phyloP scores from a whole-genome alignment of 2,797 vertebrate genomes.

The Tokudaia muenninki region DNA sequence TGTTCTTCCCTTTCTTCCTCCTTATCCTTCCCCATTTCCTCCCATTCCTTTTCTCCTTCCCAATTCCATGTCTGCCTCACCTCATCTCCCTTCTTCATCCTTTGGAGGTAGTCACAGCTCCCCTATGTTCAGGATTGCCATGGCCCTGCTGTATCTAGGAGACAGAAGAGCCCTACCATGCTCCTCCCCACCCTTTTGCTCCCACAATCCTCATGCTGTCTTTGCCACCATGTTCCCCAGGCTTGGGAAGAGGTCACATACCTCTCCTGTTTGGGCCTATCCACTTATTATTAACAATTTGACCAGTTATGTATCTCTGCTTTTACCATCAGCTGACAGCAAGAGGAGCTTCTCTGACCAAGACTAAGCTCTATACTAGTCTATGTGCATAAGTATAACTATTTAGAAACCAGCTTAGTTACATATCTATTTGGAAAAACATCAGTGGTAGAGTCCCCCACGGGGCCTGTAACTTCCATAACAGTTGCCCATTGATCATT shows the following conservation, averaged over 20 bases:
- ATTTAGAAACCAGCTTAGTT: neutral
- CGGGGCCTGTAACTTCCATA: neutral
- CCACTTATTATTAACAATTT: neutral
- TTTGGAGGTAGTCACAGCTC: neutral
- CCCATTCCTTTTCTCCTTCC: no score
- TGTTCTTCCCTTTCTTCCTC: neutral
- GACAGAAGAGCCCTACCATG: no score
- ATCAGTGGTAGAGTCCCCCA: no score
- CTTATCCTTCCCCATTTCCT: neutral
- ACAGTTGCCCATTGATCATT: neutral
- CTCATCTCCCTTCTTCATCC: no score
- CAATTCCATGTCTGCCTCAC: no score
- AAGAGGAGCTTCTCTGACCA: neutral
- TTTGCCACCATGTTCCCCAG: neutral
- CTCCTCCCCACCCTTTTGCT: no score
- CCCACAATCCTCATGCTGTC: no score
- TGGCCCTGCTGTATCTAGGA: neutral
- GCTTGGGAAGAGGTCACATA: neutral
- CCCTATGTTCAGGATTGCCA: no score
- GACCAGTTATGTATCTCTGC: neutral
- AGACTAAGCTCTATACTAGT: neutral
- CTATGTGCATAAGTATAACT: no score
- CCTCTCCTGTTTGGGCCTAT: neutral
- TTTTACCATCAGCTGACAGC: neutral
- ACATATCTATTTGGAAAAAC: neutral